Conservation (phyloP, 2,797 vertebrate species). For the Vireo griseus region DNA sequence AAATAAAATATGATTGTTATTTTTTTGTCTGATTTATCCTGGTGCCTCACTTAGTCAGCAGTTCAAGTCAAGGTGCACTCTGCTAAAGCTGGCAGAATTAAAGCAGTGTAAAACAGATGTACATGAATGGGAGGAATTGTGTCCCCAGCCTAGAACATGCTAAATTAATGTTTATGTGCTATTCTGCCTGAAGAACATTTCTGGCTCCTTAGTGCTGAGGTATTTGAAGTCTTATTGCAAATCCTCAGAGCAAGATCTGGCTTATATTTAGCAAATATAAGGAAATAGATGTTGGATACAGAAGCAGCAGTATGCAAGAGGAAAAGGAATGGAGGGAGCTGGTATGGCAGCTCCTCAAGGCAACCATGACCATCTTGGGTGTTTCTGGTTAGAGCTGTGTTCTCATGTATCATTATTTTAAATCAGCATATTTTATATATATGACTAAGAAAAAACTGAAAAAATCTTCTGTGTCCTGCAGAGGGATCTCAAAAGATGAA, state of each 20-base stretch:
- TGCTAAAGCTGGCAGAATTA: not conserved
- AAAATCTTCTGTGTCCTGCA: not conserved
- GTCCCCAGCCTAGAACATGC: conserved; percentile 2
- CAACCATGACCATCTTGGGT: not conserved
- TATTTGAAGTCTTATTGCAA: conserved; percentile 44
- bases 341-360: not conserved
- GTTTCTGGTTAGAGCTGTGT: not conserved
- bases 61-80: not conserved
- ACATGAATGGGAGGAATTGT: not conserved
- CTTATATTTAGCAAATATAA: too few relatives aligned
- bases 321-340: not conserved
- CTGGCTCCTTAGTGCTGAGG: not conserved
- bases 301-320: not conserved
- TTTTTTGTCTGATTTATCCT: not conserved
- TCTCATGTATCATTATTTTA: not conserved
- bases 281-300: not conserved
- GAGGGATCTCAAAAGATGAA: not conserved
- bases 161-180: conserved; percentile 24
- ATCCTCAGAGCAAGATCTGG: conserved; percentile 21
- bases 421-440: not conserved
- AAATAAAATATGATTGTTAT: not conserved
- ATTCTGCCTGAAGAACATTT: conserved; percentile 34
- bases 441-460: not conserved
- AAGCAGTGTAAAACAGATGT: not conserved
- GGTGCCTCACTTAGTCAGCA: not conserved